Conservation (phyloP, 2,797 vertebrate genomes). For the Cuculus canorus region DNA sequence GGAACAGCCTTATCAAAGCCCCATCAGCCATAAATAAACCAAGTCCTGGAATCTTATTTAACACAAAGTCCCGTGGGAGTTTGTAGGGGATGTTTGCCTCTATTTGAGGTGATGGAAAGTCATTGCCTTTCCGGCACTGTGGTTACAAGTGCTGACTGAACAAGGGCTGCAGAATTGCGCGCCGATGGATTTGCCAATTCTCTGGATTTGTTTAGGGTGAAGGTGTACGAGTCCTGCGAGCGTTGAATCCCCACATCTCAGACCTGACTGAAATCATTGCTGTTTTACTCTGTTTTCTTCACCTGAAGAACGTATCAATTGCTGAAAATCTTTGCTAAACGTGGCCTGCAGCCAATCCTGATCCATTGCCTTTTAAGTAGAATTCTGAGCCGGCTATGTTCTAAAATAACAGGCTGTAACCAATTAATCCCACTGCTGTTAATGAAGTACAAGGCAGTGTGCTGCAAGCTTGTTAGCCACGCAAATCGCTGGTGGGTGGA, state of each 20-base stretch:
- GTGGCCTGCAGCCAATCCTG: background rate
- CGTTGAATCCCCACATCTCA: background rate
- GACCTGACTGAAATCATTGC: background rate
- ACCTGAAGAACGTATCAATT: background rate
- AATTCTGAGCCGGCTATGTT: background rate
- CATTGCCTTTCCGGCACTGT: background rate
- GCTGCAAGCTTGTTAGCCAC: background rate
- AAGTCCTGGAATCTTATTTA: background rate
- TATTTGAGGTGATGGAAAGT: background rate
- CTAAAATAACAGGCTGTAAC: slow-evolving; percentile 17
- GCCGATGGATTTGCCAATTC: no score
- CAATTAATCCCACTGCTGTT: slow-evolving; percentile 28
- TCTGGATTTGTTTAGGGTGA: background rate
- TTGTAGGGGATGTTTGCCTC: background rate
- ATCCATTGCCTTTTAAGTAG: background rate
- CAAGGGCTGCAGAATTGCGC: background rate
- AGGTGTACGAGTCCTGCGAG: background rate
- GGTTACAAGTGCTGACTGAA: background rate
- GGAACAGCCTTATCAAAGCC: background rate
- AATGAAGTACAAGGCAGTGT: slow-evolving; percentile 1
- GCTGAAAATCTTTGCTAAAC: background rate
- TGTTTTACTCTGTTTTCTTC: background rate
- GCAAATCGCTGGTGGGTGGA: background rate
- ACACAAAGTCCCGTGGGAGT: background rate
- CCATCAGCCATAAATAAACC: background rate